Evolutionary conservation across 1,140 invertebrate species (phyloP).

Genomic region (Luehdorfia chinensis): DNA sequence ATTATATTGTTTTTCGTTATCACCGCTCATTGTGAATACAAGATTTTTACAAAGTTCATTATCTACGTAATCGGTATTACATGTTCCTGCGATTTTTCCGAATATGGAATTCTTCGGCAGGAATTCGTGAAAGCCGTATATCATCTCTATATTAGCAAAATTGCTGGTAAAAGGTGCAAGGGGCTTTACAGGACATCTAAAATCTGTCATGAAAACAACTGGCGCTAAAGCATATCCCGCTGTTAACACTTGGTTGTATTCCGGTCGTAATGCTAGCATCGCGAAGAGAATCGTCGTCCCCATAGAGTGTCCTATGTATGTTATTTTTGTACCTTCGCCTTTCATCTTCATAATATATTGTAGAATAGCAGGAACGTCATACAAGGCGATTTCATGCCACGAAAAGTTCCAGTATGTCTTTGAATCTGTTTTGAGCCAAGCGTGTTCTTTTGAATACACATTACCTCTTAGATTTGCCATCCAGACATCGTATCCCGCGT

Average conservation of each 20-base stretch:
- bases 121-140: slow-evolving; percentile 81
- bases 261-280: slow-evolving; percentile 80
- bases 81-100: slow-evolving; percentile 79
- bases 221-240: slow-evolving; percentile 85
- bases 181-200: slow-evolving; percentile 82
- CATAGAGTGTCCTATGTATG: slow-evolving; percentile 86
- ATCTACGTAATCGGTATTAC: slow-evolving; percentile 73
- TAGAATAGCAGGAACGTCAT: slow-evolving; percentile 86
- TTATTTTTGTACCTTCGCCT: slow-evolving; percentile 69
- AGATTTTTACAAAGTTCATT: slow-evolving; percentile 81
- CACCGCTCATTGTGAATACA: slow-evolving; percentile 82
- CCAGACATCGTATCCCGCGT: slow-evolving; percentile 83
- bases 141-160: slow-evolving; percentile 77
- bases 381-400: slow-evolving; percentile 83
- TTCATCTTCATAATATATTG: slow-evolving; percentile 80
- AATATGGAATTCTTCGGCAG: slow-evolving; percentile 80
- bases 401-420: slow-evolving; percentile 82
- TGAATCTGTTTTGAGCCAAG: slow-evolving; percentile 60
- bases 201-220: slow-evolving; percentile 82
- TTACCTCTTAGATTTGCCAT: slow-evolving; percentile 82
- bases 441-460: slow-evolving; percentile 78
- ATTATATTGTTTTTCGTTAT: slow-evolving; percentile 84
- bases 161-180: slow-evolving; percentile 78
- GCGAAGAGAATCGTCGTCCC: slow-evolving; percentile 80
- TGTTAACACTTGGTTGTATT: slow-evolving; percentile 82